Evolutionary conservation across 2,888 invertebrate genomes (phyloP).

Genomic region (Polydrusus tereticollis): DNA sequence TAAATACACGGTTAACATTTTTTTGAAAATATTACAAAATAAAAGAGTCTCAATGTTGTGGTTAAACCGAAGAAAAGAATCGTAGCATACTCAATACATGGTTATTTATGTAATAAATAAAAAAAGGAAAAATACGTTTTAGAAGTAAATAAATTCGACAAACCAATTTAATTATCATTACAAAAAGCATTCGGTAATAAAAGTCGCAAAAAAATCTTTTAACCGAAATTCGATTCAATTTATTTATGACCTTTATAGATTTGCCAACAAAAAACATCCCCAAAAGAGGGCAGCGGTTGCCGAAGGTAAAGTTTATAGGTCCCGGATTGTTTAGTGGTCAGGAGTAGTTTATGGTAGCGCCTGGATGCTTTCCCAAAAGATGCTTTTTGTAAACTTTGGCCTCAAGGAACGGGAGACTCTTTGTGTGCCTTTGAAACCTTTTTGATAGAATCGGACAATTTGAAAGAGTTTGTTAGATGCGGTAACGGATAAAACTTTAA

Average conservation of each 20-base stretch:
- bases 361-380: neutral
- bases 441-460: neutral
- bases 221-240: neutral
- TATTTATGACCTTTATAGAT: constrained; percentile 13
- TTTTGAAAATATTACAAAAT: no score
- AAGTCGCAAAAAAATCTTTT: neutral
- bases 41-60: no score
- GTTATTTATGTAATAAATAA: no score
- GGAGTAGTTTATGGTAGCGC: constrained; percentile 3
- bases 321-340: constrained; percentile 24
- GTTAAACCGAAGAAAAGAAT: no score
- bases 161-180: neutral
- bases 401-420: neutral
- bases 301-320: constrained; percentile 32
- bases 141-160: neutral
- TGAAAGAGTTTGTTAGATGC: neutral
- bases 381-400: constrained; percentile 7
- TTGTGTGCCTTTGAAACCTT: neutral
- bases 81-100: no score
- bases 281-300: constrained; percentile 11
- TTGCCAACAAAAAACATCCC: constrained; percentile 1
- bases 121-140: neutral
- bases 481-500: neutral
- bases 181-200: neutral
- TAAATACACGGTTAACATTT: no score